These are phyloP conservation scores for Ictidomys tridecemlineatus DNA, from an alignment of 2,113 vertebrate species.

Conservation along the genomic window DNA sequence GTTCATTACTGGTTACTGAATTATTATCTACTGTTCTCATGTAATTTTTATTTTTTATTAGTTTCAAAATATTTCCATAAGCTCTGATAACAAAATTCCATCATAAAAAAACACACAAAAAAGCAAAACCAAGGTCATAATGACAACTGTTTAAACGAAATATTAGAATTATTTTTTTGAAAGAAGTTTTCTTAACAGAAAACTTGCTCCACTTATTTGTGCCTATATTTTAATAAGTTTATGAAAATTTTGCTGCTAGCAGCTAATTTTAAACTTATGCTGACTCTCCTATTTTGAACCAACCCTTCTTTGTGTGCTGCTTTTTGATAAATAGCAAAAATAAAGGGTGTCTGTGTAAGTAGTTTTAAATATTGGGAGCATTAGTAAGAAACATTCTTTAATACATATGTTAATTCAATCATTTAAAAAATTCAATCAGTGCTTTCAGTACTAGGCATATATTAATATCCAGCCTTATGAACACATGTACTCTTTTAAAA, in stretches of 20 bases:
- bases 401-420: neutral
- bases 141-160: neutral
- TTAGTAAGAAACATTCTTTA: neutral
- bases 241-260: neutral
- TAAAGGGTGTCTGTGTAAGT: neutral
- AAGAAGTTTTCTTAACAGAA: neutral
- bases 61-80: slow-evolving; percentile 19
- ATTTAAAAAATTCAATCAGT: neutral
- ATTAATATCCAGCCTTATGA: neutral
- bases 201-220: neutral
- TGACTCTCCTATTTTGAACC: neutral
- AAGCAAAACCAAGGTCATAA: neutral
- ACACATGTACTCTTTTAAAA: neutral
- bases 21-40: neutral
- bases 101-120: neutral
- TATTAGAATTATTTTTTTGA: neutral
- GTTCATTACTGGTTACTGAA: neutral
- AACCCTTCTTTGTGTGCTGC: neutral
- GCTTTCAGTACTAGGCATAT: neutral
- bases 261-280: neutral
- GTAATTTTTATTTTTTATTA: neutral
- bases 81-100: neutral
- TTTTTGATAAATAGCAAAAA: neutral
- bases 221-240: neutral
- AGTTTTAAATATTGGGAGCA: neutral